Evolutionary conservation across 2,797 vertebrate species (phyloP).

Genomic region (Arrhamphus sclerolepis): DNA sequence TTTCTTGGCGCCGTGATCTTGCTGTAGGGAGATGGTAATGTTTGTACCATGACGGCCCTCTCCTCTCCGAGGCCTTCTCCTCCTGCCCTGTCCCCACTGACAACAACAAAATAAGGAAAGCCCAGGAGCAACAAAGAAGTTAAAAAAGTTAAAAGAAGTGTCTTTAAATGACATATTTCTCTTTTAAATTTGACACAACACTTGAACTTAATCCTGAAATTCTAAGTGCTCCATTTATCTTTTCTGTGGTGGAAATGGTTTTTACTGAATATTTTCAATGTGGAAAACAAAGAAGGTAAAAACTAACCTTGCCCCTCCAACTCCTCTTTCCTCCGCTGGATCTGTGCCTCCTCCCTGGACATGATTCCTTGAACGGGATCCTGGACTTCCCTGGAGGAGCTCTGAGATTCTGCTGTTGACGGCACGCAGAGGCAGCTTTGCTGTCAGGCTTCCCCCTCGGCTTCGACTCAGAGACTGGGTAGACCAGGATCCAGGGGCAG

Average conservation of each 20-base stretch:
- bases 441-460: slow-evolving; percentile 86
- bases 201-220: too few relatives aligned
- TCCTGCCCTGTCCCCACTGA: slow-evolving; percentile 73
- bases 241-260: neutral
- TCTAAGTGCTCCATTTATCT: neutral
- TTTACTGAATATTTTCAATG: neutral
- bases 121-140: neutral
- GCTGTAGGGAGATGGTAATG: slow-evolving; percentile 96
- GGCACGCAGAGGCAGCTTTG: slow-evolving; percentile 91
- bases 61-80: slow-evolving; percentile 76
- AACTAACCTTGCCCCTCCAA: slow-evolving; percentile 52
- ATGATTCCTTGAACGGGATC: slow-evolving; percentile 75
- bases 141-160: neutral
- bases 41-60: slow-evolving; percentile 77
- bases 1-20: slow-evolving; percentile 95
- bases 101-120: slow-evolving; percentile 5
- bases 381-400: slow-evolving; percentile 88
- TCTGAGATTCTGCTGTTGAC: slow-evolving; percentile 96
- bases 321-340: slow-evolving; percentile 62
- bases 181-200: too few relatives aligned
- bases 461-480: slow-evolving; percentile 95
- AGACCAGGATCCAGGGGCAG: slow-evolving; percentile 86
- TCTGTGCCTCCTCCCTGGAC: slow-evolving; percentile 80
- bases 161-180: neutral
- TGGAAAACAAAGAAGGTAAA: neutral